Evolutionary conservation across 2,888 invertebrate genomes (phyloP).

Genomic region (Dexiosoma caninum): DNA sequence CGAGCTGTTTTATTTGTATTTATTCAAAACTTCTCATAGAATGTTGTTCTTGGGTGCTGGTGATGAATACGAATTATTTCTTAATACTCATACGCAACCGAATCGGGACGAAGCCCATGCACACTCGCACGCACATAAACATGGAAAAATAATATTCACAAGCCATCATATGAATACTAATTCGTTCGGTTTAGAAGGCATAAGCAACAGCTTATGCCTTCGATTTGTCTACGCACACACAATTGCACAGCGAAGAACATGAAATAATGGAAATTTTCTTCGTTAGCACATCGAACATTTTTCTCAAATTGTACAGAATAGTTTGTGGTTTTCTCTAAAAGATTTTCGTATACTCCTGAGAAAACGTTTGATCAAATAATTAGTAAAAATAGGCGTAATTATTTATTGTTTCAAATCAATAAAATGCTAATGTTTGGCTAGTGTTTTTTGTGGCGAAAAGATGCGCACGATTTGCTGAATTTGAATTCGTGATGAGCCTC

Average conservation of each 20-base stretch:
- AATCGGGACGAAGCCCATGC: background rate
- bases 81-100: conserved; percentile 16
- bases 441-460: conserved; percentile 13
- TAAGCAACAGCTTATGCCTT: background rate
- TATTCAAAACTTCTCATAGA: background rate
- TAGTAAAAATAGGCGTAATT: conserved; percentile 70
- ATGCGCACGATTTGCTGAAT: conserved; percentile 63
- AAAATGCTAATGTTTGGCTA: conserved; percentile 14
- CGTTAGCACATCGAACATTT: background rate
- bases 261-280: background rate
- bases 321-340: too few relatives aligned
- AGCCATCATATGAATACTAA: conserved; percentile 77
- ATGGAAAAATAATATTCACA: conserved; percentile 76
- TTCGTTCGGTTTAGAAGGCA: conserved; percentile 66
- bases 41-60: background rate
- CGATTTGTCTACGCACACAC: background rate
- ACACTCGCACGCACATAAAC: background rate
- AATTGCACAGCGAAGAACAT: background rate
- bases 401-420: conserved; percentile 72
- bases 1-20: background rate
- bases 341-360: background rate
- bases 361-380: conserved; percentile 61
- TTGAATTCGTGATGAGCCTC: conserved; percentile 54
- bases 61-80: background rate
- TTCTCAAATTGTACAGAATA: background rate